These are phyloP conservation scores for Aphidius gifuensis DNA, from an alignment of 1,140 invertebrate species.

Conservation along the genomic window DNA sequence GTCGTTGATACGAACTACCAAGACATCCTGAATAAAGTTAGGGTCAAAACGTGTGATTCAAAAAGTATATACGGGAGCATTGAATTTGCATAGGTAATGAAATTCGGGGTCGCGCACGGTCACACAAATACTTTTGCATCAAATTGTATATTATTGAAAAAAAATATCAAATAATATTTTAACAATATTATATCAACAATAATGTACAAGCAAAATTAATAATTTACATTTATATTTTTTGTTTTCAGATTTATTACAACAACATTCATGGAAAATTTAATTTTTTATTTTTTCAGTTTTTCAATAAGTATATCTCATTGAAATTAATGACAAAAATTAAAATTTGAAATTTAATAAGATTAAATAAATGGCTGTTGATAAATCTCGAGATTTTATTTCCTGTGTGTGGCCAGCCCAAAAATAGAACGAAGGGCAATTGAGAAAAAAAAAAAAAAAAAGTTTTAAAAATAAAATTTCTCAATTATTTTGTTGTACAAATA, in stretches of 20 bases:
- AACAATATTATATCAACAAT: background rate
- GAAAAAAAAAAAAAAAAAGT: background rate
- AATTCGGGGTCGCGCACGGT: slow-evolving; percentile 26
- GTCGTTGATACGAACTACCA: slow-evolving; percentile 15
- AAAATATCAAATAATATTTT: background rate
- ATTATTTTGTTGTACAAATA: no score
- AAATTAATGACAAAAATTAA: no score
- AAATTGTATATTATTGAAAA: no score
- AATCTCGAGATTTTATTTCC: slow-evolving; percentile 24
- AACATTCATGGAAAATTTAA: background rate
- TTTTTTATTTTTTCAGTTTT: background rate
- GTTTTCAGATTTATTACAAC: background rate
- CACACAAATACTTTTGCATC: slow-evolving; percentile 18
- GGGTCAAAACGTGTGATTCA: slow-evolving; percentile 32
- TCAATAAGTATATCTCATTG: no score
- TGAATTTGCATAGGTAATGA: slow-evolving; percentile 30
- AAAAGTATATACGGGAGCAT: slow-evolving; percentile 23
- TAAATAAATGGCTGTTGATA: slow-evolving; percentile 16
- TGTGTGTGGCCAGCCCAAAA: slow-evolving; percentile 7
- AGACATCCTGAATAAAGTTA: slow-evolving; percentile 28
- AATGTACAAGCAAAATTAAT: background rate
- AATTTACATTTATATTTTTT: background rate
- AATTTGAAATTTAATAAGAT: no score
- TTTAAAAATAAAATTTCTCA: no score
- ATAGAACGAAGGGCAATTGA: slow-evolving; percentile 2